Base-by-base conservation (phyloP, 2,797 vertebrate species). In the Bufotes viridis region DNA sequence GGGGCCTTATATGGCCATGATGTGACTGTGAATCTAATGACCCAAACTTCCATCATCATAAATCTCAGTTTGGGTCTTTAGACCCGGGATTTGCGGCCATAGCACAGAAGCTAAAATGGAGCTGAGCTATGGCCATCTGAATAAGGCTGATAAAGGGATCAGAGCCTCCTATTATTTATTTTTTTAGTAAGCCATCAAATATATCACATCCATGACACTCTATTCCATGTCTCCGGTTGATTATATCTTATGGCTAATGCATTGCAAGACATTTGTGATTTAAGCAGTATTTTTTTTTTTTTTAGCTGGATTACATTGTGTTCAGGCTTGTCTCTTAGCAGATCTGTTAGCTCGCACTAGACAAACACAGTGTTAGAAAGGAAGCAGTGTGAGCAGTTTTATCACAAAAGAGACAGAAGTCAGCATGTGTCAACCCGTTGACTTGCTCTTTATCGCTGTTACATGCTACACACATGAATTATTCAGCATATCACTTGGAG, bases 321-420 rank as follows among this genome's bases (percentile, higher is more conserved):
- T 70, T 70, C 51, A 51, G 42, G 17, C 14, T 70, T 70, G 63
- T 70, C 53, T 69, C 26, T 70, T 70, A n/a, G n/a, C 65, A 22
- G 24, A 69, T 70, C 81, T 69, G 12, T 55, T 70, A 84, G 49
- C 26, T 29, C 22, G 26, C 11, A 57, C n/a, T n/a, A 84, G 53
- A 29, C 55, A 84, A 84, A 84, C 53, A 72, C 29, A 49, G 15
- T 42, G 11, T 29, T 26, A 83, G 26, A 84, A 74, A 58, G 51
- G 57, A 58, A 74, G 18, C 69, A n/a, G 24, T 24, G 11, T 60
- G 22, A 74, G 69, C 82, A 34, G 15, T 75, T 70, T 84, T 74
- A n/a, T 84, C 55, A 84, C 69, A 58, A 84, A 72, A 49, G 82
- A 53, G 42, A 22, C 81, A 83, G 81, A 70, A 29, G 81, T 67